These are phyloP conservation scores for Etheostoma nigrum DNA, from an alignment of 2,797 vertebrate species.

Conservation along the genomic window DNA sequence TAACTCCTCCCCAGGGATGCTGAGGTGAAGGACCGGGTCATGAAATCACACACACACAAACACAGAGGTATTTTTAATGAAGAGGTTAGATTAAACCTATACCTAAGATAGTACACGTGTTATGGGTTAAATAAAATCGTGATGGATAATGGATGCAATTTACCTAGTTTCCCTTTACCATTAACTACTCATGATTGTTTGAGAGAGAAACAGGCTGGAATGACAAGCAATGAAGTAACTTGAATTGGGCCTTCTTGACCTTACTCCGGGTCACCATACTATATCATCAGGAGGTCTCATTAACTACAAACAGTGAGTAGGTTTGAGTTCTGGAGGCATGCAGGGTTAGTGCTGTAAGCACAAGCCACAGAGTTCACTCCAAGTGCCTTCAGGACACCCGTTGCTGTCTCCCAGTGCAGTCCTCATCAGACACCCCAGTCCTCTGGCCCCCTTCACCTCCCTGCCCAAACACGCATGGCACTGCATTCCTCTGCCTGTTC, in stretches of 20 bases:
- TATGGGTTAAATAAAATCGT: not conserved
- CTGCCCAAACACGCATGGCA: constrained; percentile 59
- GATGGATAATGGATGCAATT: not conserved
- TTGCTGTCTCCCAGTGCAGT: constrained; percentile 35
- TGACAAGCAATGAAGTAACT: constrained; percentile 21
- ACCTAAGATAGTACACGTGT: not conserved
- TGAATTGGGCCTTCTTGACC: constrained; percentile 22
- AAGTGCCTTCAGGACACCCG: constrained; percentile 46
- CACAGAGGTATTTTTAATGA: constrained; percentile 8
- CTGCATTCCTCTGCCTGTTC: constrained; percentile 64
- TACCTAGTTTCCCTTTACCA: not conserved
- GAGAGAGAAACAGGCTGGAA: not conserved
- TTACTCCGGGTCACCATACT: constrained; percentile 16
- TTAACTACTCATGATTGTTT: constrained; percentile 2
- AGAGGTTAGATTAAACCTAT: constrained; percentile 2
- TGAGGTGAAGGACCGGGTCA: constrained; percentile 56
- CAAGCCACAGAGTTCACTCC: constrained; percentile 43
- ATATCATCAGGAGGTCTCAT: constrained; percentile 45
- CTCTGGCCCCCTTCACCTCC: constrained; percentile 16
- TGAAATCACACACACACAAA: constrained; percentile 45
- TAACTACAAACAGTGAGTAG: constrained; percentile 32
- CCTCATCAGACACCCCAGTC: constrained; percentile 44
- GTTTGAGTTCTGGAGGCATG: constrained; percentile 38
- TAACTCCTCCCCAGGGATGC: constrained; percentile 73
- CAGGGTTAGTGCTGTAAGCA: constrained; percentile 58